Conservation (phyloP, 1,140 invertebrate genomes). For the Propsilocerus akamusi region DNA sequence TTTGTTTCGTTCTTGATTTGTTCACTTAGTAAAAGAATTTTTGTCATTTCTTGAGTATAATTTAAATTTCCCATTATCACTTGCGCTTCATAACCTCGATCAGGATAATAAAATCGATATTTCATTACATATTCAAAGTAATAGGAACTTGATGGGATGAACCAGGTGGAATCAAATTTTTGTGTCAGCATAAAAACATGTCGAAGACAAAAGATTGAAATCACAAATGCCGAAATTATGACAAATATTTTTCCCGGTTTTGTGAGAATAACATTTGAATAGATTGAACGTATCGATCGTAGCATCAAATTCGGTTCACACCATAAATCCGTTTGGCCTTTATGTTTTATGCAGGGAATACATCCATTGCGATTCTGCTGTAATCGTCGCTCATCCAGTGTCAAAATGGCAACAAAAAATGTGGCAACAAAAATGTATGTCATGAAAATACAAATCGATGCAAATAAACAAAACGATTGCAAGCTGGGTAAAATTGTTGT, state of each 20-base stretch:
- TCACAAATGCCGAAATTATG: slow-evolving; percentile 33
- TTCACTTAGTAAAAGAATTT: slow-evolving; percentile 33
- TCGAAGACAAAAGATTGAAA: slow-evolving; percentile 36
- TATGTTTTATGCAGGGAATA: slow-evolving; percentile 43
- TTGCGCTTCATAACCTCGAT: slow-evolving; percentile 36
- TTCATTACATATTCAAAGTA: slow-evolving; percentile 38
- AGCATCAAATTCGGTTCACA: neutral
- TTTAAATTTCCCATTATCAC: slow-evolving; percentile 47
- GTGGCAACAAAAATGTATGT: slow-evolving; percentile 58
- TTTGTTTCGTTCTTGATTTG: slow-evolving; percentile 29
- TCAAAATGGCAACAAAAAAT: slow-evolving; percentile 58
- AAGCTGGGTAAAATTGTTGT: slow-evolving; percentile 53
- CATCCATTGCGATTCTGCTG: slow-evolving; percentile 41
- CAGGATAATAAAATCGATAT: slow-evolving; percentile 36
- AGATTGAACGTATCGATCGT: neutral
- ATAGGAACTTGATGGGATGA: slow-evolving; percentile 49
- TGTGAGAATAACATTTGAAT: slow-evolving; percentile 19
- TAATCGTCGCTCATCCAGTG: slow-evolving; percentile 45
- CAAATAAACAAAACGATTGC: slow-evolving; percentile 57
- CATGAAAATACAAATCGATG: slow-evolving; percentile 46
- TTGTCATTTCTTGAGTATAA: slow-evolving; percentile 39
- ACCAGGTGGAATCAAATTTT: slow-evolving; percentile 61
- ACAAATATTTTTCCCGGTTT: slow-evolving; percentile 23
- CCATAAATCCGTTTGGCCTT: slow-evolving; percentile 11
- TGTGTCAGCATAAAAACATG: slow-evolving; percentile 43